Evolutionary conservation across 2,888 invertebrate genomes (phyloP).

Genomic region (Lottia gigantea): DNA sequence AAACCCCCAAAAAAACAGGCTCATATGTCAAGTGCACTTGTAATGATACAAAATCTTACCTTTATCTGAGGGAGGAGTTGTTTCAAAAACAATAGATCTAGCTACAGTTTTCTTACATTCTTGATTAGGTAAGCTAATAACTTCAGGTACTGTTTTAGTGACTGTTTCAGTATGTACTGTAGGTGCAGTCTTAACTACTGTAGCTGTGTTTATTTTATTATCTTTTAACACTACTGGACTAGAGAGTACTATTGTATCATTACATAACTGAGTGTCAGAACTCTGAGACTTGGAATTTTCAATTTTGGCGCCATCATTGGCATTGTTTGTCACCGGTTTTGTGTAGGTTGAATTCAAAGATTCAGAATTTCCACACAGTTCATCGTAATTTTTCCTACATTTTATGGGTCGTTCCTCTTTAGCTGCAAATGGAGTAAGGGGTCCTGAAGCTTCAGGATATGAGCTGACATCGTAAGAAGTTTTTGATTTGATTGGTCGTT

Average conservation of each 20-base stretch:
- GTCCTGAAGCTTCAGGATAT: no score
- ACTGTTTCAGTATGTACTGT: neutral
- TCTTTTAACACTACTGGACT: neutral
- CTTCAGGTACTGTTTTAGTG: conserved; percentile 8
- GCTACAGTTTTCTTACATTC: conserved; percentile 13
- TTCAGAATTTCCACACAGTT: neutral
- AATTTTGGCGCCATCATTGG: no score
- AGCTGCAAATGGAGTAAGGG: neutral
- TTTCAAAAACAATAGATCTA: conserved; percentile 25
- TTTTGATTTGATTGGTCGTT: neutral
- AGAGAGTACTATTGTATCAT: neutral
- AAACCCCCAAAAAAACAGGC: no score
- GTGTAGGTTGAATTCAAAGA: neutral
- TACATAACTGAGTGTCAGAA: neutral
- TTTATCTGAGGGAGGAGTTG: neutral
- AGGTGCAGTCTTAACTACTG: neutral
- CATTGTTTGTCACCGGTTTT: neutral
- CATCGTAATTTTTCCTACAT: neutral
- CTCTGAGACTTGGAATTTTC: no score
- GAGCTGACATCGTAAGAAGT: neutral
- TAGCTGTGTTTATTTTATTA: neutral
- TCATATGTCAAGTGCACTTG: no score
- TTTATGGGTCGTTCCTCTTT: neutral
- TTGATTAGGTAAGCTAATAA: neutral
- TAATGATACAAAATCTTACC: neutral